These are phyloP conservation scores for Anniella stebbinsi DNA, from an alignment of 2,797 vertebrate species.

Conservation along the genomic window DNA sequence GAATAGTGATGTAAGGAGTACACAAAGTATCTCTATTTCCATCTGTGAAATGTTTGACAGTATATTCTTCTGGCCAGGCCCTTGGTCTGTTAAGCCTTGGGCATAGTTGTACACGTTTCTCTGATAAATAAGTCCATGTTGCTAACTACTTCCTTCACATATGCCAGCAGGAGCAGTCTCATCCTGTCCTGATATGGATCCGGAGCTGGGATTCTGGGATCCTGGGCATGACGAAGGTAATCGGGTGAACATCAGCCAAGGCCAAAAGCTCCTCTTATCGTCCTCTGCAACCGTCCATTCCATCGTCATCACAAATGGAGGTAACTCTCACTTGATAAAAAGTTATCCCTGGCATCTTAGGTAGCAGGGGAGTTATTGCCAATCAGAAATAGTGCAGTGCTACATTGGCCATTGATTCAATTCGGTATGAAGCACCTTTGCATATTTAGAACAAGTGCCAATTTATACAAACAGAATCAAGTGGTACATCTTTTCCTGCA, in stretches of 20 bases:
- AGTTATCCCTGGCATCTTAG: background rate
- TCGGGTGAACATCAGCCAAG: conserved; percentile 80
- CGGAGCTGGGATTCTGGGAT: conserved; percentile 87
- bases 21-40: no score
- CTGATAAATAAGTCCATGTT: background rate
- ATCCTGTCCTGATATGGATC: conserved; percentile 88
- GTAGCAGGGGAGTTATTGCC: background rate
- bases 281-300: conserved; percentile 92
- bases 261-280: conserved; percentile 86
- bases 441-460: background rate
- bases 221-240: conserved; percentile 86
- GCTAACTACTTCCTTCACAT: conserved; percentile 11
- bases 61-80: background rate
- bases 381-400: background rate
- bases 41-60: background rate
- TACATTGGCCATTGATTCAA: background rate
- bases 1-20: background rate
- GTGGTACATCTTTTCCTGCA: background rate
- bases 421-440: no score
- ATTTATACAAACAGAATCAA: background rate
- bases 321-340: conserved; percentile 71
- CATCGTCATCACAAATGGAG: conserved; percentile 87
- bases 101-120: background rate
- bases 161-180: conserved; percentile 36
- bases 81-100: background rate